Evolutionary conservation across 2,888 invertebrate genomes (phyloP).

Genomic region (Hetaerina titia): DNA sequence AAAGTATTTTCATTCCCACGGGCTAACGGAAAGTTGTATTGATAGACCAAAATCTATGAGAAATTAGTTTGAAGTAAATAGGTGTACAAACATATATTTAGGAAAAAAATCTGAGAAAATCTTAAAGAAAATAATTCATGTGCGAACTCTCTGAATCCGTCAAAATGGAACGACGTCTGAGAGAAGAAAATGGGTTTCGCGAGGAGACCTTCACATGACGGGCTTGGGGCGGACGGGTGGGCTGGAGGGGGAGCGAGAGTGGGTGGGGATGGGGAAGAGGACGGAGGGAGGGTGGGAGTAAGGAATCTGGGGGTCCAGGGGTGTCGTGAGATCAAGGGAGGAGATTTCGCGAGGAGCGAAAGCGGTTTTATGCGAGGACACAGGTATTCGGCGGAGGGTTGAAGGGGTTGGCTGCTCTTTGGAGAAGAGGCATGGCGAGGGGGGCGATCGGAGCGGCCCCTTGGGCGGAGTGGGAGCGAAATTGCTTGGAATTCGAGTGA

Average conservation of each 20-base stretch:
- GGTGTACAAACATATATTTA: too few species aligned
- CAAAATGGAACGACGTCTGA: too few species aligned
- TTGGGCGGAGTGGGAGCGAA: background rate
- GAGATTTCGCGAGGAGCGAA: background rate
- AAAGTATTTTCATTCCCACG: too few species aligned
- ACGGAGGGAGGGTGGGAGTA: background rate
- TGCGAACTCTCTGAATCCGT: too few species aligned
- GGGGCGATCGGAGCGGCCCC: background rate
- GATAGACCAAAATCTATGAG: too few species aligned
- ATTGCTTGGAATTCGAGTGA: too few species aligned
- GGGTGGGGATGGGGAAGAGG: background rate
- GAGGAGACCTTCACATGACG: too few species aligned
- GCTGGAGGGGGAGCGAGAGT: background rate
- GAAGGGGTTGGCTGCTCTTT: background rate
- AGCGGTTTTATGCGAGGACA: background rate
- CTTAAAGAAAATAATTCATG: too few species aligned
- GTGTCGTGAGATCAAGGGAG: background rate
- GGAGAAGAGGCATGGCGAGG: background rate
- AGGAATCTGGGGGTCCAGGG: background rate
- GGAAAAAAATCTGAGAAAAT: too few species aligned
- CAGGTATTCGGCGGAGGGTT: background rate
- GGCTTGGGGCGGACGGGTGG: background rate
- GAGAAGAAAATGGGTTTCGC: too few species aligned
- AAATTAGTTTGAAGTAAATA: too few species aligned
- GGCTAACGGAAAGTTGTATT: too few species aligned